Base-by-base conservation (phyloP, 2,113 vertebrate genomes). In the Cyphomyrus discorhynchus region DNA sequence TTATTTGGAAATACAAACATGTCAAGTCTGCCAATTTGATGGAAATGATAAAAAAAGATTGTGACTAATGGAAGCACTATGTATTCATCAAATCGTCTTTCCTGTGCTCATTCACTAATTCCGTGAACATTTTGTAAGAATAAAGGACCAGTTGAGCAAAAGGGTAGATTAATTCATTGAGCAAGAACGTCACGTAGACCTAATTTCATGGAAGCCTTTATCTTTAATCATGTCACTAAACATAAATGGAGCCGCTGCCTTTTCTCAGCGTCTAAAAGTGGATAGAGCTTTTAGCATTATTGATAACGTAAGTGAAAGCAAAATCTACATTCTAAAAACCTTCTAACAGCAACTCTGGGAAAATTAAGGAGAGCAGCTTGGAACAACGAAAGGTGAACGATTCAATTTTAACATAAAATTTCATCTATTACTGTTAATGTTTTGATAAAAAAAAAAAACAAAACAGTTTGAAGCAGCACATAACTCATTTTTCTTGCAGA, bases 211-310 rank as follows among this genome's bases (percentile, higher is more conserved):
- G 46, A 27, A 31, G 24, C 84, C 84, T 86, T 86, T 86, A 86
- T 87, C 47, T 53, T 27, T 87, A 27, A 87, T 56, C 85, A 35
- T 13, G 39, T 84, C 42, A 11, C 19, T 53, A 39, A 27, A 56
- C 21, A 13, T 31, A 35, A 84, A 47, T 84, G 82, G 82, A 84
- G 82, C 42, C 24, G 24, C 39, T n/a, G 82, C 15, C 82, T 47
- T 47, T 84, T 84, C 45, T 46, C 45, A 7, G 49, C 10, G 42
- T 45, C 82, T 47, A 24, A 84, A 84, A 24, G 9, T 84, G 82
- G 42, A 84, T 27, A n/a, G 85, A 87, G 85, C 85, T 87, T 87
- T 87, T 87, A 87, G 24, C 53, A 86, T 52, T 86, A 52, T 24
- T 46, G 49, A 86, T 86, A 52, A 86, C 11, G 3, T 53, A 11